Evolutionary conservation across 2,113 vertebrate genomes (phyloP), one percentile per base, ranked within the genome.

Genomic region (Mesocricetus auratus): DNA sequence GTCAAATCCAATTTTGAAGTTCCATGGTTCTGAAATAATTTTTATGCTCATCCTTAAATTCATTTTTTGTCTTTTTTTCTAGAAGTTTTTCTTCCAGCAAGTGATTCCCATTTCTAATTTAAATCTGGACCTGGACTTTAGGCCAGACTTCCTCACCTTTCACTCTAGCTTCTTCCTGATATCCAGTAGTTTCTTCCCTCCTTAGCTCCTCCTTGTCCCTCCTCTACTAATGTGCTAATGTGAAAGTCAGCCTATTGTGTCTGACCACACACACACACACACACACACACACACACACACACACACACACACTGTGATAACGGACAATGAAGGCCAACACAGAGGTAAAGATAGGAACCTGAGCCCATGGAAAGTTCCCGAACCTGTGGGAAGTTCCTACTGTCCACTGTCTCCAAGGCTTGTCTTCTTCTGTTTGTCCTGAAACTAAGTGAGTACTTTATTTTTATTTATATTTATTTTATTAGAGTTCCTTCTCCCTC

Each of bases 1-100:
- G 19, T 92, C 24, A 68, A 50, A 79, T 78, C 31, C 6, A 92
- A 56, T 73, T 81, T 69, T 75, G 56, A 75, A 82, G n/a, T 66
- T 92, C 89, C 68, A 29, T 19, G 11, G 82, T 68, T 83, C 74
- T 94, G 47, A 71, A 90, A 86, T 89, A 62, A 75, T 13, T 45
- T 75, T 47, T 87, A 50, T 68, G 47, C 39, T 92, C 64, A 88
- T 64, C 7, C n/a, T 4, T 77, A 24, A 73, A 64, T 50, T 11
- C 1, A 81, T 17, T 73, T 83, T 75, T 79, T 75, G 74, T 78
- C 50, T 85, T 45, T 90, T 45, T 90, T 90, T 56, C n/a, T 68
- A 85, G 47, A 83, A 88, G 7, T 26, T 50, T 26, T 68, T 93
- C 81, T 81, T 93, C 53, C 36, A 39, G 21, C n/a, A 89, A 91